Conservation (phyloP, 2,888 invertebrate genomes). For the Orthosia cruda region DNA sequence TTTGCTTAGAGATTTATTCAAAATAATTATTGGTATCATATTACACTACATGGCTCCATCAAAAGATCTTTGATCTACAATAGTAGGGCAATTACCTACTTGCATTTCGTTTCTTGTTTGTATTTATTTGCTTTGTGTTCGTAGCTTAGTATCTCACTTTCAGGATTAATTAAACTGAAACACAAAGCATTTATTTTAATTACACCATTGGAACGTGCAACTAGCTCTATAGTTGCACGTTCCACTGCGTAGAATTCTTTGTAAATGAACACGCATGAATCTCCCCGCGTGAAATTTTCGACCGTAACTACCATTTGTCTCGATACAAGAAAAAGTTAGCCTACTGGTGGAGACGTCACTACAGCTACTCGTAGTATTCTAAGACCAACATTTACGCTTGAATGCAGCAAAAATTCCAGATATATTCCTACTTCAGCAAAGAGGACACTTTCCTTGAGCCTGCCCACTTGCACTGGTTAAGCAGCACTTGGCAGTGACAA, state of each 20-base stretch:
- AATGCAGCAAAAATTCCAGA: slow-evolving; percentile 12
- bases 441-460: slow-evolving; percentile 39
- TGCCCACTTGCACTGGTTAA: slow-evolving; percentile 37
- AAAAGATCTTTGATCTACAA: neutral
- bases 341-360: neutral
- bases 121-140: neutral
- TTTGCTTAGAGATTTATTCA: neutral
- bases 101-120: neutral
- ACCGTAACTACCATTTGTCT: neutral
- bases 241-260: too few relatives aligned
- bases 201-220: too few relatives aligned
- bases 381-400: neutral
- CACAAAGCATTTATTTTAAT: too few relatives aligned
- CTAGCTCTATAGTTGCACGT: too few relatives aligned
- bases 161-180: neutral
- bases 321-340: neutral
- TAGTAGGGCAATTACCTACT: neutral
- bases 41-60: neutral
- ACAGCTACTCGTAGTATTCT: neutral
- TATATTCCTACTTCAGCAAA: slow-evolving; percentile 38
- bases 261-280: too few relatives aligned
- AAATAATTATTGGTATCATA: neutral
- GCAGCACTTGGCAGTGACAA: slow-evolving; percentile 49
- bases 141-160: neutral
- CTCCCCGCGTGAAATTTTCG: neutral